Percentiles rank a stretch among this genome's conserved stretches.
Conservation (phyloP, 1,140 invertebrate species). For the Holotrichia oblita region DNA sequence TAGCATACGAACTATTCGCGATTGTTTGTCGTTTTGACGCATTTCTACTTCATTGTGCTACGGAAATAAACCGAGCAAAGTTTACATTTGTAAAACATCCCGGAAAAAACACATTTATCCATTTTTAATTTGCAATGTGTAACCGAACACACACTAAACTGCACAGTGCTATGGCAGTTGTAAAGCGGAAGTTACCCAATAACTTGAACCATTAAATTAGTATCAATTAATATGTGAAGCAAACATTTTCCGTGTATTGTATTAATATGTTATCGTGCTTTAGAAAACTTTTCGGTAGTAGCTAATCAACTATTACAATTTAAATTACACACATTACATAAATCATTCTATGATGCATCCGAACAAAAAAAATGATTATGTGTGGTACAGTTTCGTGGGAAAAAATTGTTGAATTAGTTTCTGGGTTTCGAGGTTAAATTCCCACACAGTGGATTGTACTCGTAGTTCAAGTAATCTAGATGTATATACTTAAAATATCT, state of each 20-base stretch:
- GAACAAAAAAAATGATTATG: not conserved
- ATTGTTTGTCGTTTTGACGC: too few species aligned
- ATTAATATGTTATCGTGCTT: not conserved
- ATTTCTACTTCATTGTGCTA: not conserved
- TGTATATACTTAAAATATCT: not conserved
- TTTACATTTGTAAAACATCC: not conserved
- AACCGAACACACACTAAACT: not conserved
- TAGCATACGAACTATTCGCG: too few species aligned
- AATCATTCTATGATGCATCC: not conserved
- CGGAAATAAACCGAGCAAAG: not conserved
- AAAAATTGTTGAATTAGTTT: not conserved
- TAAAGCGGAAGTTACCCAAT: not conserved
- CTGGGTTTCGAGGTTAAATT: conserved; percentile 12
- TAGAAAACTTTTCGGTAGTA: not conserved
- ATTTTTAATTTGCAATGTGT: not conserved
- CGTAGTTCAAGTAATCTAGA: not conserved
- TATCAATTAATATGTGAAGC: not conserved
- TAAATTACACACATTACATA: not conserved
- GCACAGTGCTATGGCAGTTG: not conserved
- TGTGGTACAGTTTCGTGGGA: not conserved
- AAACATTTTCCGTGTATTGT: not conserved
- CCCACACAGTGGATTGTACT: not conserved
- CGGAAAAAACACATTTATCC: conserved; percentile 2
- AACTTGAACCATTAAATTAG: not conserved
- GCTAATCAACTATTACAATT: not conserved